Evolutionary conservation across 1,140 invertebrate species (phyloP).

Genomic region (Hylaeus volcanicus): DNA sequence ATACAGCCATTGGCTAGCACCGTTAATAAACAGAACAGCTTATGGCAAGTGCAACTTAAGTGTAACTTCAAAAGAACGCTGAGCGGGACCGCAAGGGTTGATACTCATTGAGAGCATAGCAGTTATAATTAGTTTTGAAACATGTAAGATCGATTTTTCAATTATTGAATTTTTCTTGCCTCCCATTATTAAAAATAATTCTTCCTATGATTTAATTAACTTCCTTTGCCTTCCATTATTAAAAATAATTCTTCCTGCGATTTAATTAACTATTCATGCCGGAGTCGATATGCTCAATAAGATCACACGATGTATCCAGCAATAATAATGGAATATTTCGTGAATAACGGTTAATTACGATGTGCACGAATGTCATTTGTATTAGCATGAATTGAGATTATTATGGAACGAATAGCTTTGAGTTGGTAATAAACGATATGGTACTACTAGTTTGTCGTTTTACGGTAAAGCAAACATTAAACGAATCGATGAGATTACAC

Average conservation of each 20-base stretch:
- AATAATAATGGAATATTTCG: constrained; percentile 4
- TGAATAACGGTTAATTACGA: neutral
- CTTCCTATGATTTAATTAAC: no score
- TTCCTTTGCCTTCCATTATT: no score
- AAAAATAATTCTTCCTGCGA: neutral
- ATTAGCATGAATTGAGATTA: neutral
- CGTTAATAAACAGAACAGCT: constrained; percentile 2
- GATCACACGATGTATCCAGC: neutral
- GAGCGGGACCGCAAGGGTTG: neutral
- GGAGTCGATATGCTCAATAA: neutral
- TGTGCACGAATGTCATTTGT: neutral
- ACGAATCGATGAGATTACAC: neutral
- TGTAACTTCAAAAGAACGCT: neutral
- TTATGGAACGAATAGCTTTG: neutral
- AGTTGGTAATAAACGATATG: constrained; percentile 6
- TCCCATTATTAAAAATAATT: no score
- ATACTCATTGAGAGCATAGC: neutral
- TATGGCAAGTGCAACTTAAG: neutral
- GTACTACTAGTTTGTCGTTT: neutral
- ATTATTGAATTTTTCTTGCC: no score
- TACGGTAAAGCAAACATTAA: constrained; percentile 6
- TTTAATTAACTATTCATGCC: neutral
- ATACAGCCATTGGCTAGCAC: neutral
- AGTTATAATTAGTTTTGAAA: constrained; percentile 10
- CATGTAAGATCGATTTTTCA: neutral